Conservation (phyloP, 2,797 vertebrate species). For the Coracias cyanogaster region DNA sequence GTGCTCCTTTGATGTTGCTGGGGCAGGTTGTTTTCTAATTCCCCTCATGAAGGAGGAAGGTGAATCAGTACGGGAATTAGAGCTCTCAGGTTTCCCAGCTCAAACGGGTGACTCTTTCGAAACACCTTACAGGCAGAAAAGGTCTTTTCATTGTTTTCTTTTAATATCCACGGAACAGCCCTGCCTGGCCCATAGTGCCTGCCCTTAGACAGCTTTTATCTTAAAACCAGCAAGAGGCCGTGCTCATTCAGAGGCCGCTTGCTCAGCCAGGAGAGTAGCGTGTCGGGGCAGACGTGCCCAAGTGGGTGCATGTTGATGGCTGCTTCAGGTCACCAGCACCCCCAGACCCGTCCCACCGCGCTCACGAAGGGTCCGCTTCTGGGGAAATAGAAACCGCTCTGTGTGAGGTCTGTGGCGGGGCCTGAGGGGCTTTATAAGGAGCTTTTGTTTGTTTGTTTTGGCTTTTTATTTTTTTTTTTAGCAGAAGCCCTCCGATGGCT, state of each 20-base stretch:
- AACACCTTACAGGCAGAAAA: neutral
- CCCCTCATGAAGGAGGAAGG: neutral
- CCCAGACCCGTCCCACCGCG: rapidly evolving
- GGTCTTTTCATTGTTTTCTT: neutral
- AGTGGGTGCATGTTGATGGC: neutral
- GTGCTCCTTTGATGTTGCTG: neutral
- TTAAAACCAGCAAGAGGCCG: rapidly evolving
- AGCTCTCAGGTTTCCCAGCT: neutral
- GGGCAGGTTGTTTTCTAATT: neutral
- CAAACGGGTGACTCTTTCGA: neutral
- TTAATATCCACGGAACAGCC: neutral
- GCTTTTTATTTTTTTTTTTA: neutral
- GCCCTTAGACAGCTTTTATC: neutral
- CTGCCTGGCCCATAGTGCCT: neutral
- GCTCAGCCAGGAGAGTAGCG: neutral
- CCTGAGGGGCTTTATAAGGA: neutral
- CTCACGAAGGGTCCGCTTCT: neutral
- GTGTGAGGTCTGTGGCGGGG: constrained; percentile 74
- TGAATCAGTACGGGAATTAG: neutral
- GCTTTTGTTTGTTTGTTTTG: neutral
- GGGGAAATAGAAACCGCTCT: neutral
- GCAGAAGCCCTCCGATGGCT: neutral
- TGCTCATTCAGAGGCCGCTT: neutral
- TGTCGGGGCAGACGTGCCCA: neutral
- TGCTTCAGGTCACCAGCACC: neutral